These are phyloP conservation scores for Netelia fuscicornis DNA, from an alignment of 2,888 invertebrate species.

Conservation along the genomic window DNA sequence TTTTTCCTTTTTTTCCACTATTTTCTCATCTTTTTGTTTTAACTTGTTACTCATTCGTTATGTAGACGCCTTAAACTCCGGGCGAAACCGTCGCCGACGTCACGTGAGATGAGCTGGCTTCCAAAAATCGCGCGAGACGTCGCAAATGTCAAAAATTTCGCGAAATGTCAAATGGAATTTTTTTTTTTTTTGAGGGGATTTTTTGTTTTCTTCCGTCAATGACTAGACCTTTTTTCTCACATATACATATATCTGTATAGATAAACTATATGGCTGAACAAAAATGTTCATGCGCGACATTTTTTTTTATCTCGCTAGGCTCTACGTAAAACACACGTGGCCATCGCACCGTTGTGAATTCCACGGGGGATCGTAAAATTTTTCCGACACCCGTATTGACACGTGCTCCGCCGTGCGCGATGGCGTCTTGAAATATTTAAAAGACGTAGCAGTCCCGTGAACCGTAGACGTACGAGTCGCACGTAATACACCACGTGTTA, in stretches of 20 bases:
- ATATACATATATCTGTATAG: no score
- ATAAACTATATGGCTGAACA: background rate
- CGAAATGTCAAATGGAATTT: background rate
- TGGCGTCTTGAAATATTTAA: slow-evolving; percentile 72
- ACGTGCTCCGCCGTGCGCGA: slow-evolving; percentile 73
- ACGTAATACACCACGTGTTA: slow-evolving; percentile 20
- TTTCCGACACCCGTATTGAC: slow-evolving; percentile 73
- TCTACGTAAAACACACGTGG: slow-evolving; percentile 58
- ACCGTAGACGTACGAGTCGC: slow-evolving; percentile 35
- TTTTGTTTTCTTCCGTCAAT: no score
- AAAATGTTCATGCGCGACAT: background rate
- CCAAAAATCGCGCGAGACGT: no score
- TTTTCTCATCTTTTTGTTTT: background rate
- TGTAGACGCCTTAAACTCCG: background rate
- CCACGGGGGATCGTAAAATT: slow-evolving; percentile 72
- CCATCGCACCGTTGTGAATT: slow-evolving; percentile 61
- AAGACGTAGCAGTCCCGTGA: slow-evolving; percentile 29
- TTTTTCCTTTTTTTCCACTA: slow-evolving; percentile 29
- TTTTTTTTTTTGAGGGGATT: background rate
- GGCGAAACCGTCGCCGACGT: background rate
- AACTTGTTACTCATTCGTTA: no score
- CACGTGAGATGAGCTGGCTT: no score
- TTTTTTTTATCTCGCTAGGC: background rate
- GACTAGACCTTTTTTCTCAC: no score
- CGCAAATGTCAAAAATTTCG: no score